phyloP scores from a whole-genome alignment of 2,888 invertebrate genomes.

The Eurois occulta region DNA sequence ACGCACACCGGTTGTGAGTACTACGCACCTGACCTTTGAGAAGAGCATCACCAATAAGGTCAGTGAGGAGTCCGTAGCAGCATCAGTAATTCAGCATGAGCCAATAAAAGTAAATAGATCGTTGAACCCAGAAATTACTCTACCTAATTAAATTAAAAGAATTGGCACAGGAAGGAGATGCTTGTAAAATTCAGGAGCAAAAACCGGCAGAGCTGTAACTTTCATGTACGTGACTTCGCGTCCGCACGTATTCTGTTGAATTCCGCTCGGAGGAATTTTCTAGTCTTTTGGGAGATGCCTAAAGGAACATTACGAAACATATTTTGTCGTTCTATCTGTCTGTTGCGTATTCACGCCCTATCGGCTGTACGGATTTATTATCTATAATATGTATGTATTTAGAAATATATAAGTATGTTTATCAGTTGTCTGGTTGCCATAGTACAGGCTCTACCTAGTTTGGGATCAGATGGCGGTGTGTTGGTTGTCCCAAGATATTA shows the following conservation, averaged over 20 bases:
- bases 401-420: too few species aligned
- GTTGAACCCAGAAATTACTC: not conserved
- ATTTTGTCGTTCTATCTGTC: not conserved
- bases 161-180: not conserved
- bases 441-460: too few species aligned
- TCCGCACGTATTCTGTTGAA: not conserved
- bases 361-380: not conserved
- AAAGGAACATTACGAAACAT: not conserved
- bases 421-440: too few species aligned
- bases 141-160: conserved; percentile 17
- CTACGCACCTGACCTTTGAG: not conserved
- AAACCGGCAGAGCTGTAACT: conserved; percentile 3
- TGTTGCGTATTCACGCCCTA: not conserved
- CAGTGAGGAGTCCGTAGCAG: not conserved
- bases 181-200: conserved; percentile 18
- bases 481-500: too few species aligned
- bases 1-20: not conserved
- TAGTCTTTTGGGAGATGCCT: not conserved
- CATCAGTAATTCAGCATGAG: not conserved
- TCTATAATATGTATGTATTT: too few species aligned
- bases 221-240: conserved; percentile 2
- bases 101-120: conserved; percentile 23
- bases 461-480: too few species aligned
- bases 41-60: not conserved
- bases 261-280: not conserved